Base-by-base conservation (phyloP, 2,113 vertebrate genomes). In the Seriola dumerili region DNA sequence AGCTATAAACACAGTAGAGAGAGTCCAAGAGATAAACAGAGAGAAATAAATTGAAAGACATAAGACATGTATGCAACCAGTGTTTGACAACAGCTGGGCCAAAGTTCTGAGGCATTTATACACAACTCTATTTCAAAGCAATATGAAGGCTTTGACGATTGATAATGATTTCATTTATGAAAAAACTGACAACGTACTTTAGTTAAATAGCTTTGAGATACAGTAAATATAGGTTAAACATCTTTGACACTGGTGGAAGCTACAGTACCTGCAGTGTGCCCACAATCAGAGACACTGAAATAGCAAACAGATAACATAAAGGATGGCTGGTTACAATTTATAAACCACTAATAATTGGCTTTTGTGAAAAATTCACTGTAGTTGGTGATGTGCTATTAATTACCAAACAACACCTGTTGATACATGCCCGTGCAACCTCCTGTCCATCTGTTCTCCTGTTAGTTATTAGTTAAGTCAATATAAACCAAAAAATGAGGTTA, bases 61-160 rank as follows among this genome's bases (percentile, higher is more conserved):
- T 19, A 38, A 23, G 48, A 58, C 59, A 62, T 9, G 25, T 34
- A 64, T 55, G 32, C 7, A 54, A 50, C 36, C 2, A 8, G 74
- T 65, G 72, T 58, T 76, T 44, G 52, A 80, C 50, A 36, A 76
- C 63, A 78, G 42, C n/a, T 36, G 64, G 25, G 50, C 21, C 13
- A 63, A 16, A 69, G 76, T 52, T 85, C 21, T 59, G 38, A 4
- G 14, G 21, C 19, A 19, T 44, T 38, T 50, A 21, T 1, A 5
- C 10, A 36, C 0, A 1, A 29, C 40, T 14, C 9, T 55, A 50
- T 50, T n/a, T 54, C 50, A n/a, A n/a, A 54, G 21, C 19, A n/a
- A 54, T 54, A 2, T 19, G 38, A 38, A 7, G 10, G 10, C 8
- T 42, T 42, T 9, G 2, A 11, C 2, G 54, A 57, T 13, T 10